phyloP scores from a whole-genome alignment of 2,113 vertebrate species.

The Sylvilagus bachmani region DNA sequence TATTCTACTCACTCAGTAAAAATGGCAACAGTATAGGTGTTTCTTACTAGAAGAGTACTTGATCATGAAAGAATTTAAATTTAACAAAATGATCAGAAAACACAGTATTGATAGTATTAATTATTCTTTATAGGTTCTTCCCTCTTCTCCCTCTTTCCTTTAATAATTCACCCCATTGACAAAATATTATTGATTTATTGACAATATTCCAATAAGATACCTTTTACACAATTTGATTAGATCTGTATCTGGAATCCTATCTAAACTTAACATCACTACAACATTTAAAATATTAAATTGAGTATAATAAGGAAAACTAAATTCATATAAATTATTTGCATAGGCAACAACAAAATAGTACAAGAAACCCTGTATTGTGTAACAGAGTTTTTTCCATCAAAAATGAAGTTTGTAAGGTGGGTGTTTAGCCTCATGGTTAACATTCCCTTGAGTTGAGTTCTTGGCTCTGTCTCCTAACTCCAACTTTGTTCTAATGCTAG shows the following conservation, averaged over 20 bases:
- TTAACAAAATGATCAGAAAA: constrained; percentile 1
- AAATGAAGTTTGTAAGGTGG: background rate
- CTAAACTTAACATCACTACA: background rate
- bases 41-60: constrained; percentile 35
- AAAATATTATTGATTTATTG: constrained; percentile 39
- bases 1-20: background rate
- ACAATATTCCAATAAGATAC: background rate
- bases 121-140: constrained; percentile 44
- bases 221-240: constrained; percentile 3
- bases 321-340: background rate
- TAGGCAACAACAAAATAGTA: background rate
- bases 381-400: constrained; percentile 30
- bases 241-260: background rate
- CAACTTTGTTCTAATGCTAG: too few relatives aligned
- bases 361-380: constrained; percentile 7
- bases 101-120: background rate
- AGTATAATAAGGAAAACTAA: constrained; percentile 49
- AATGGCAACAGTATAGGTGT: background rate
- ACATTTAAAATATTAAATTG: constrained; percentile 55
- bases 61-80: constrained; percentile 54
- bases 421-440: too few relatives aligned
- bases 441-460: too few relatives aligned
- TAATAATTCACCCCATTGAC: constrained; percentile 19
- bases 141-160: background rate
- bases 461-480: too few relatives aligned